phyloP scores from a whole-genome alignment of 2,113 vertebrate species.

The Anoplopoma fimbria region DNA sequence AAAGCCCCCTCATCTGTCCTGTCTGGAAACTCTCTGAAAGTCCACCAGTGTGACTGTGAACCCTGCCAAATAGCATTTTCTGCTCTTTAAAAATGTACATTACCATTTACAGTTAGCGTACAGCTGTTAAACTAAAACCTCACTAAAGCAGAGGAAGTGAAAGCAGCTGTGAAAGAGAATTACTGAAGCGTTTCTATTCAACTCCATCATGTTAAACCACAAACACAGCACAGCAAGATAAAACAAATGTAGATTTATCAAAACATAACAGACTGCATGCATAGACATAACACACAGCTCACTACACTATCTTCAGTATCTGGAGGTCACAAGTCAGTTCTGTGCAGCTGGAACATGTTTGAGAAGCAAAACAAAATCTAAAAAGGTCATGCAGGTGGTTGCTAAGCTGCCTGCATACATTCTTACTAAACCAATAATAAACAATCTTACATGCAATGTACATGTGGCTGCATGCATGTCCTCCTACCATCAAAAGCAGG shows the following conservation, averaged over 20 bases:
- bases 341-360: background rate
- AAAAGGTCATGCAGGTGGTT: conserved; percentile 44
- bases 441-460: background rate
- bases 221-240: background rate
- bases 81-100: background rate
- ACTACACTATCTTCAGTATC: background rate
- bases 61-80: too few relatives aligned
- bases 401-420: background rate
- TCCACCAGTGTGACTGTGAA: background rate
- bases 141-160: conserved; percentile 20
- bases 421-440: background rate
- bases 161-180: conserved; percentile 2
- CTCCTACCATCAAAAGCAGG: background rate
- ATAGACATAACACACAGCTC: background rate
- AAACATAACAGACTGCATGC: conserved; percentile 2
- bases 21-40: background rate
- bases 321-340: background rate
- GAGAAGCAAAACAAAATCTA: background rate
- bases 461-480: background rate
- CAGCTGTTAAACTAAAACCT: background rate
- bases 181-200: too few relatives aligned
- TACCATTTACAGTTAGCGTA: background rate
- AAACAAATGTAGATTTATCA: background rate
- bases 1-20: background rate
- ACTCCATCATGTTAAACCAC: background rate